A percentile compares a stretch with the other conserved stretches of the same genome.
Evolutionary conservation across 2,888 invertebrate genomes (phyloP).

Genomic region (Acleris sparsana): DNA sequence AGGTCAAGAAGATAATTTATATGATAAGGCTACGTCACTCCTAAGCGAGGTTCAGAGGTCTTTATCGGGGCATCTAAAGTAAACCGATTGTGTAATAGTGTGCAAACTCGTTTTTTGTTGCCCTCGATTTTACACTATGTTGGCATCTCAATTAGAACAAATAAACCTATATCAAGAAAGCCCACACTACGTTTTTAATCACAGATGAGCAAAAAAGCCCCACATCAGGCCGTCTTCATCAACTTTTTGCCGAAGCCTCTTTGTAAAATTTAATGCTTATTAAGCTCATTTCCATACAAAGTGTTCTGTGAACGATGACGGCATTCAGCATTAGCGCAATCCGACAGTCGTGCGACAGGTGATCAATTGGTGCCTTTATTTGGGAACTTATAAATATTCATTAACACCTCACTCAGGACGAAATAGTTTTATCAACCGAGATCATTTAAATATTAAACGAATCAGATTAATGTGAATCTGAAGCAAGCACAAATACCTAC

Average conservation of each 20-base stretch:
- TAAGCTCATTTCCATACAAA: constrained; percentile 74
- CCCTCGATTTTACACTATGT: not conserved
- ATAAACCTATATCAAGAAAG: constrained; percentile 6
- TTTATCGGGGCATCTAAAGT: too few relatives aligned
- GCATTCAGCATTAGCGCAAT: constrained; percentile 56
- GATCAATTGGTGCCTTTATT: constrained; percentile 40
- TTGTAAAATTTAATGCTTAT: constrained; percentile 60
- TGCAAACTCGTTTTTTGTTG: not conserved
- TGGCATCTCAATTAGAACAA: not conserved
- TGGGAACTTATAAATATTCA: constrained; percentile 13
- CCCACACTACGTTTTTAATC: constrained; percentile 24
- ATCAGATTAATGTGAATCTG: constrained; percentile 22
- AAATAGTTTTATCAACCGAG: constrained; percentile 14
- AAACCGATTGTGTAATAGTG: not conserved
- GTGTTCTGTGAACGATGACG: constrained; percentile 66
- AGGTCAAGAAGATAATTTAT: constrained; percentile 31
- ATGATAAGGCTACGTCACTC: constrained; percentile 13
- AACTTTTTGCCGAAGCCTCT: constrained; percentile 49
- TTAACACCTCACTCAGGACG: constrained; percentile 6
- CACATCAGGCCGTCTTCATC: constrained; percentile 41
- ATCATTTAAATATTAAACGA: not conserved
- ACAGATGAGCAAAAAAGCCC: constrained; percentile 32
- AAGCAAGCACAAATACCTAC: not conserved
- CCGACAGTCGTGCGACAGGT: constrained; percentile 45
- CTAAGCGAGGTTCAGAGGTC: too few relatives aligned